Base-by-base conservation (phyloP, 2,888 invertebrate genomes). In the Julus scanicus region DNA sequence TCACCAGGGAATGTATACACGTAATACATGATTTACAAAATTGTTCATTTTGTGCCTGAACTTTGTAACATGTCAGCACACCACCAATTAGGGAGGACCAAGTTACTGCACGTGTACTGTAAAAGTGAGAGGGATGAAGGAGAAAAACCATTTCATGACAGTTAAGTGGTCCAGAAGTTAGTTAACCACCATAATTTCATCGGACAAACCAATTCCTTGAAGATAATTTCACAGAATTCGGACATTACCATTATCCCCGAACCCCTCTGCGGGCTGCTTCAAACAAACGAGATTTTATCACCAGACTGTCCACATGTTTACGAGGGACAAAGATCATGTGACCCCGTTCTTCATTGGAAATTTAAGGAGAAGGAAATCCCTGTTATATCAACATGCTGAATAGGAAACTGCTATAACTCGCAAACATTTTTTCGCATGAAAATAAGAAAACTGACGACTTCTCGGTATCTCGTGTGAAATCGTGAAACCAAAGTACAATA, bases 371-470 rank as follows among this genome's bases (percentile, higher is more conserved):
- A 63, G 57, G 57, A 2, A 63, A 63, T 2, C n/a, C 57, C 57
- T 63, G 57, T 63, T 63, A 63, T 6, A 63, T 63, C 57, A 63
- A 63, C 57, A 63, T 1, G 57, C n/a, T n/a, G n/a, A 44, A 44
- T 17, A 53, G 57, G n/a, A 63, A 63, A 63, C 57, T 63, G 57
- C 53, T 15, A n/a, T n/a, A 53, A 17, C 53, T 53, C 53, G 53
- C 57, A n/a, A 63, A 63, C n/a, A 63, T 63, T 2, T 15, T 63
- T 63, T 63, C 57, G 57, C 57, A 63, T n/a, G 57, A 63, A 63
- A 63, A n/a, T n/a, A 63, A 15, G 57, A 63, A 63, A 63, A 63
- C 57, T 63, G 57, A n/a, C 57, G n/a, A n/a, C n/a, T 63, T 63
- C 57, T 63, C 17, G 57, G 57, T 63, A 63, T 63, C 57, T 63